These are phyloP conservation scores for Gopherus flavomarginatus DNA, from an alignment of 2,113 vertebrate species.

Conservation along the genomic window DNA sequence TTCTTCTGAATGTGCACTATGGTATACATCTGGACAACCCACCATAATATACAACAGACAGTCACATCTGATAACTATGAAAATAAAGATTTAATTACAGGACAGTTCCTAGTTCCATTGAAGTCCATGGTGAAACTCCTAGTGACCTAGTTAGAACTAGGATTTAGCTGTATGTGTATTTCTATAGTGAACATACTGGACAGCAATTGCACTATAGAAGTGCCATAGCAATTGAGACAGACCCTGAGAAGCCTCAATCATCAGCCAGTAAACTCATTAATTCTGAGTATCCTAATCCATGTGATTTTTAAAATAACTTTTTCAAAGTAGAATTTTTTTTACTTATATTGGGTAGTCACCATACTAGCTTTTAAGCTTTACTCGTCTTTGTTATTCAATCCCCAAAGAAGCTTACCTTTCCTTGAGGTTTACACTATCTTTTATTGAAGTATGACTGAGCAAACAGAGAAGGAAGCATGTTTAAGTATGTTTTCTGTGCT, in stretches of 20 bases:
- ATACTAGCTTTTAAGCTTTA: background rate
- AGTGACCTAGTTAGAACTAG: background rate
- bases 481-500: conserved; percentile 75
- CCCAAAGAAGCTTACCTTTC: conserved; percentile 78
- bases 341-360: conserved; percentile 36
- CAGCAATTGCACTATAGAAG: rapidly evolving
- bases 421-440: conserved; percentile 73
- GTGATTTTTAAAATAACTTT: conserved; percentile 22
- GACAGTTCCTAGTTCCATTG: rapidly evolving
- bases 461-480: conserved; percentile 77
- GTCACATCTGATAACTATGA: rapidly evolving
- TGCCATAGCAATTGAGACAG: background rate
- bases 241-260: conserved; percentile 39
- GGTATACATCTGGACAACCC: background rate
- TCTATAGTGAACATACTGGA: background rate
- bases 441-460: conserved; percentile 64
- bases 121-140: rapidly evolving
- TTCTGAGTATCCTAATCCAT: conserved; percentile 24
- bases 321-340: conserved; percentile 41
- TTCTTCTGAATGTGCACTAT: background rate
- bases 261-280: conserved; percentile 32
- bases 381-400: conserved; percentile 61
- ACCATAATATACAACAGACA: conserved; percentile 61
- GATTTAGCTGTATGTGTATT: rapidly evolving
- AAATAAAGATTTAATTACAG: background rate